These are phyloP conservation scores for Calliopsis andreniformis DNA, from an alignment of 1,140 invertebrate species.

Conservation along the genomic window DNA sequence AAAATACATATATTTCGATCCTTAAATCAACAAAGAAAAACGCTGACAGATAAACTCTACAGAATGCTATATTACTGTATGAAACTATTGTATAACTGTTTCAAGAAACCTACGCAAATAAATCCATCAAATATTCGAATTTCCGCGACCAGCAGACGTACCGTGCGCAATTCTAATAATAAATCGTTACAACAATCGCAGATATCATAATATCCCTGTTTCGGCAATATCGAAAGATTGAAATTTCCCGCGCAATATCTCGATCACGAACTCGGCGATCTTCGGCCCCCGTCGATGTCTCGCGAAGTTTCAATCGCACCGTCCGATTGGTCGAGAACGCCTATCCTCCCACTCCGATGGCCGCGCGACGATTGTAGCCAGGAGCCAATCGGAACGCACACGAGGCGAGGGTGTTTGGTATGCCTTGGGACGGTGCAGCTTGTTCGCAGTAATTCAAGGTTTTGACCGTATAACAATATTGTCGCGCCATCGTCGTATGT, in stretches of 20 bases:
- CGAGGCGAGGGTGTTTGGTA: slow-evolving; percentile 48
- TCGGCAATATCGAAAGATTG: background rate
- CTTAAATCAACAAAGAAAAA: too few relatives aligned
- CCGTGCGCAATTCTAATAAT: background rate
- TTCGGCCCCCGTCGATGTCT: slow-evolving; percentile 27
- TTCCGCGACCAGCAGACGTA: background rate
- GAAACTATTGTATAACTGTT: too few relatives aligned
- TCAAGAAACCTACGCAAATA: background rate
- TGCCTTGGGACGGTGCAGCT: slow-evolving; percentile 38
- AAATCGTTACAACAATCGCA: background rate
- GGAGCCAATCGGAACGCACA: slow-evolving; percentile 22
- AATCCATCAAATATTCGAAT: background rate
- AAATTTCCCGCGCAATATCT: slow-evolving; percentile 19
- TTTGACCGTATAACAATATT: slow-evolving; percentile 55
- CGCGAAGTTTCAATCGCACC: background rate
- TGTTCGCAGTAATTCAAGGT: slow-evolving; percentile 51
- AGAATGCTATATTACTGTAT: too few relatives aligned
- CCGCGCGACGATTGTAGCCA: slow-evolving; percentile 17
- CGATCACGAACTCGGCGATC: slow-evolving; percentile 12
- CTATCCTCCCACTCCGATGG: slow-evolving; percentile 32
- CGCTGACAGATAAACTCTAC: background rate
- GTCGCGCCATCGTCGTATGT: slow-evolving; percentile 20
- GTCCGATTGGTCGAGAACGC: slow-evolving; percentile 30
- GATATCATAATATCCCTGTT: background rate
- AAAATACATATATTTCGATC: too few relatives aligned